A percentile compares a stretch with the other conserved stretches of the same genome.
phyloP scores from a whole-genome alignment of 2,888 invertebrate species.

The Cryptocephalus moraei region DNA sequence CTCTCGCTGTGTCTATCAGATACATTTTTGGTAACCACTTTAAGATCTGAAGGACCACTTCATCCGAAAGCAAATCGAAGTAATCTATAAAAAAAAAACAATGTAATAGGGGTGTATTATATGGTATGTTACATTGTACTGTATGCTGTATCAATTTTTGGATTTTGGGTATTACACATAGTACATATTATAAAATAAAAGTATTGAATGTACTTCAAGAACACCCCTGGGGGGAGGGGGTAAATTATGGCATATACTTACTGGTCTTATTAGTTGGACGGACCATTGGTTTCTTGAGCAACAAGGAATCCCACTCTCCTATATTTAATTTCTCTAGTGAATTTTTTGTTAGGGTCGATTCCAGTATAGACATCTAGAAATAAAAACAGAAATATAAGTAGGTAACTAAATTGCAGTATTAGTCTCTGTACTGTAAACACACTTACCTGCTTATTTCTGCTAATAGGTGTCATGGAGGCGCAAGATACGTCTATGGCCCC shows the following conservation, averaged over 20 bases:
- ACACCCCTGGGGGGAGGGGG: too few species aligned
- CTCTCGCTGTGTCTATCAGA: constrained; percentile 59
- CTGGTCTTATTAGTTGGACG: constrained; percentile 23
- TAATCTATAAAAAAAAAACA: constrained; percentile 44
- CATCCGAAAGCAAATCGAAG: constrained; percentile 71
- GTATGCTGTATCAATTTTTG: too few species aligned
- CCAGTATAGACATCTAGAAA: constrained; percentile 27
- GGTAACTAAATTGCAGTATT: not conserved
- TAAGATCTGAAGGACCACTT: constrained; percentile 74
- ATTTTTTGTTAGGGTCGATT: constrained; percentile 30
- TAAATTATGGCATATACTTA: too few species aligned
- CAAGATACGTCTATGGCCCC: constrained; percentile 24
- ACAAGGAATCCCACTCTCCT: constrained; percentile 26
- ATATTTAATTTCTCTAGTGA: constrained; percentile 25
- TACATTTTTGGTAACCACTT: constrained; percentile 71
- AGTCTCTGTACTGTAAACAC: not conserved
- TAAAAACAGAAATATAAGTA: constrained; percentile 2
- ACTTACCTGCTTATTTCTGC: constrained; percentile 22
- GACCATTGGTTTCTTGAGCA: constrained; percentile 19
- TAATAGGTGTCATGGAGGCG: constrained; percentile 24
- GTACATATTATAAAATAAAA: not conserved
- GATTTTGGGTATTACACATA: too few species aligned
- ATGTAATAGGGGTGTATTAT: constrained; percentile 6
- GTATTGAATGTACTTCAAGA: not conserved
- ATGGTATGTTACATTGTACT: not conserved